Conservation (phyloP, 2,113 vertebrate genomes). For the Diadophis punctatus region DNA sequence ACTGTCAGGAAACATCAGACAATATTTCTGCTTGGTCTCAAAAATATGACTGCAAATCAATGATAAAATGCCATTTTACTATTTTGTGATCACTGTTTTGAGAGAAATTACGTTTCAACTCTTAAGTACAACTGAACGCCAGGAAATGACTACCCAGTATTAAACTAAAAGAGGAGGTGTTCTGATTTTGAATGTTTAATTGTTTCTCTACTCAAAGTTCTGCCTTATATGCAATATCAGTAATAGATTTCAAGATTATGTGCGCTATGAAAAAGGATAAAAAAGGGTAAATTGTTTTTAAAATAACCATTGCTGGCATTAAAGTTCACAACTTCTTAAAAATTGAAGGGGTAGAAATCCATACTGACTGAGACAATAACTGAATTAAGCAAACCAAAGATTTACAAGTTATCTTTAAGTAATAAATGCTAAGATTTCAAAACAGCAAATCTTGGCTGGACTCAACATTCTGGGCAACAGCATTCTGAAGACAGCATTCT, state of each 20-base stretch:
- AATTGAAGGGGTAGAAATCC: not conserved
- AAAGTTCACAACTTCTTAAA: not conserved
- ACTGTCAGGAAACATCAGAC: not conserved
- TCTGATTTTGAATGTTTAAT: not conserved
- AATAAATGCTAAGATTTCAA: constrained; percentile 47
- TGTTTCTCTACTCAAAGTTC: not conserved
- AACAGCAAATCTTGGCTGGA: constrained; percentile 55
- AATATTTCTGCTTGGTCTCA: not conserved
- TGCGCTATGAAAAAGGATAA: not conserved
- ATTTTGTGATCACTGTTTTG: not conserved
- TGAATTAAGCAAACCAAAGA: not conserved
- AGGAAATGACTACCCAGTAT: not conserved
- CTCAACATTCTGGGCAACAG: constrained; percentile 29
- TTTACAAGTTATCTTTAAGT: not conserved
- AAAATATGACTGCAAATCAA: not conserved
- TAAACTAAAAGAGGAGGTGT: not conserved
- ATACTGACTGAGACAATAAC: not conserved
- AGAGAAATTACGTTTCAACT: not conserved
- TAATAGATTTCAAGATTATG: constrained; percentile 16
- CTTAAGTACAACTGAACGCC: not conserved
- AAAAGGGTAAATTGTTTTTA: not conserved
- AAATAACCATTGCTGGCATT: constrained; percentile 2
- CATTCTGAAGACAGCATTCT: constrained; percentile 37
- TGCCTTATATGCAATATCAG: constrained; percentile 40
- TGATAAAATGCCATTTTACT: no score